These are phyloP conservation scores for Drosophila subobscura DNA, from an alignment of 1,140 invertebrate species.

Conservation along the genomic window DNA sequence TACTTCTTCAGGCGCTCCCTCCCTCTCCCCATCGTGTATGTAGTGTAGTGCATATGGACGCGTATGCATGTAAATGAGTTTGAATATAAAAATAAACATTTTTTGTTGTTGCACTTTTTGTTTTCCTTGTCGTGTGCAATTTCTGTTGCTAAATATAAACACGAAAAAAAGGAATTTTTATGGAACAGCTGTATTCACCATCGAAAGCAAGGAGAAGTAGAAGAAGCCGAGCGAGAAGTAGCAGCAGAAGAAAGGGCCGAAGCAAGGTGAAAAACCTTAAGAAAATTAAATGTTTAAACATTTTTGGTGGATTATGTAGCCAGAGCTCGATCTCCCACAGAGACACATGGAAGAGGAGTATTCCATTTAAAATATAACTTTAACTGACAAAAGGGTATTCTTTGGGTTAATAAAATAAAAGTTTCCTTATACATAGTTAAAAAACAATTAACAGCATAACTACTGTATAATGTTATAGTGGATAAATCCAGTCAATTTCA, in stretches of 20 bases:
- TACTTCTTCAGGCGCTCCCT: conserved; percentile 3
- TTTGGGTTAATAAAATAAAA: too few species aligned
- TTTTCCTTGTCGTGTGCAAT: conserved; percentile 49
- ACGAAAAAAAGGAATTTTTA: conserved; percentile 55
- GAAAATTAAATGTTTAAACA: conserved; percentile 4
- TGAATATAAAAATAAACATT: conserved; percentile 52
- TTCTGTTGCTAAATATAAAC: conserved; percentile 62
- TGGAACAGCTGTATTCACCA: conserved; percentile 52
- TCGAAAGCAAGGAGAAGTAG: background rate
- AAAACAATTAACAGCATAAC: too few species aligned
- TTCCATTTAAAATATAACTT: too few species aligned
- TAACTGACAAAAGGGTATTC: too few species aligned
- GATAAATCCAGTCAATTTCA: too few species aligned
- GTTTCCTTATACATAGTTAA: too few species aligned
- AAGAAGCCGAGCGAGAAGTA: background rate
- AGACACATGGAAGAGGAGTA: too few species aligned
- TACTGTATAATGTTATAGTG: too few species aligned
- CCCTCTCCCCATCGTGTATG: conserved; percentile 22
- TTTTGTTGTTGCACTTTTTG: conserved; percentile 48
- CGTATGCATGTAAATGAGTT: conserved; percentile 53
- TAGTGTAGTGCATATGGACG: conserved; percentile 1
- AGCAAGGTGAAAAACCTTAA: conserved; percentile 29
- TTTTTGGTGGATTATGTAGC: too few species aligned
- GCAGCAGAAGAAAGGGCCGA: conserved; percentile 5
- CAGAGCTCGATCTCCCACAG: too few species aligned